These are phyloP conservation scores for Colius striatus DNA, from an alignment of 2,113 vertebrate genomes.

Conservation along the genomic window DNA sequence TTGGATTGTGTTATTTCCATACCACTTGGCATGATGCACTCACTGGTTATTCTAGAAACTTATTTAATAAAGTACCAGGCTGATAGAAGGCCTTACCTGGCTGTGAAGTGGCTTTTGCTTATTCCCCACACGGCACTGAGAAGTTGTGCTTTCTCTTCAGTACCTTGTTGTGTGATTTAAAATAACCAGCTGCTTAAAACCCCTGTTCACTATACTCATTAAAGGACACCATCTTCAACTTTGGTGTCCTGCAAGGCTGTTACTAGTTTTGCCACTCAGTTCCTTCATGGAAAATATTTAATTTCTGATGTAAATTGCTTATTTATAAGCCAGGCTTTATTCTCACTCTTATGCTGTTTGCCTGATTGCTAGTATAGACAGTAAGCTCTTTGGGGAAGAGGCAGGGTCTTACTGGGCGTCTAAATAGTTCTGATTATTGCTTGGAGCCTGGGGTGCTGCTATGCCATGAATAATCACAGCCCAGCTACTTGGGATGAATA, in stretches of 20 bases:
- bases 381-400: not conserved
- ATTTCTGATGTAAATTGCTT: not conserved
- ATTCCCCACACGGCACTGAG: not conserved
- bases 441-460: not conserved
- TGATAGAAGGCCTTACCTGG: not conserved
- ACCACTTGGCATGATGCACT: not conserved
- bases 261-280: not conserved
- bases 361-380: not conserved
- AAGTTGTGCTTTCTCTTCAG: not conserved
- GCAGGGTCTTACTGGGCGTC: not conserved
- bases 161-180: not conserved
- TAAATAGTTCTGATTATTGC: not conserved
- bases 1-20: slow-evolving; percentile 66
- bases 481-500: not conserved
- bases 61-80: not conserved
- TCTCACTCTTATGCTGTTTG: not conserved
- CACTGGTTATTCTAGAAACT: slow-evolving; percentile 14
- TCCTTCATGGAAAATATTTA: not conserved
- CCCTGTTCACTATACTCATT: accelerated
- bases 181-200: not conserved
- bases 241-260: not conserved
- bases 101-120: not conserved
- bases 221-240: not conserved
- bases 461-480: not conserved
- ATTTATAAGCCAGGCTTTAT: not conserved